Base-by-base conservation (phyloP, 2,797 vertebrate genomes). In the Taeniopygia guttata region DNA sequence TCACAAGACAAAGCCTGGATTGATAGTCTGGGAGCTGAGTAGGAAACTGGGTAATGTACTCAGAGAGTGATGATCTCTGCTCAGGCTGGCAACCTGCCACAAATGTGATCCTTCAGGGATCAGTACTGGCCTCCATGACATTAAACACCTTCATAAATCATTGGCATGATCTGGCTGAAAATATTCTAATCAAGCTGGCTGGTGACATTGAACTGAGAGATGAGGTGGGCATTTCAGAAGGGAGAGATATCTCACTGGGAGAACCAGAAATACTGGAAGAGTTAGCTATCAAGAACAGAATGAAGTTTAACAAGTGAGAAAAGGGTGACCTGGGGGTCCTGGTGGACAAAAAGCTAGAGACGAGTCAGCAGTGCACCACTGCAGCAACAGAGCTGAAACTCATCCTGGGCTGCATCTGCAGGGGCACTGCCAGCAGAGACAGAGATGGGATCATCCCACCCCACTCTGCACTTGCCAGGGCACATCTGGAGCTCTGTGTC, bases 381-480 rank as follows among this genome's bases (percentile, higher is more conserved):
- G n/a, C 5, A 90, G 5, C 5, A 58, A 2, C 13, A 62, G 36
- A 58, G 23, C 20, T 17, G 51, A 36, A 52, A 32, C 2, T 1
- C 2, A 27, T 48, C 10, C 60, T 0, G 0, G 18, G 8, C 40
- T 51, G 19, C 32, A 34, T 46, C 16, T 1, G 0, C 32, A 22
- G 9, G 12, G 17, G 0, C 34, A 17, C 1, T 48, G 67, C 23
- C 48, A 46, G 17, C 22, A 59, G 29, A 56, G 18, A 30, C 1
- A 38, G 29, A 27, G 34, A 10, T 0, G 1, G 23, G 32, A 54
- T 30, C 48, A 74, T 27, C 20, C 13, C 20, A 4, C 15, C 22
- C 10, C 29, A 7, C 21, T 34, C 38, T 66, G 34, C 8, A 16
- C 6, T 26, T n/a, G 3, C 6, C 16, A 21, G 29, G 32, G 13